Base-by-base conservation (phyloP, 2,113 vertebrate species). In the Chloropsis cyanopogon region DNA sequence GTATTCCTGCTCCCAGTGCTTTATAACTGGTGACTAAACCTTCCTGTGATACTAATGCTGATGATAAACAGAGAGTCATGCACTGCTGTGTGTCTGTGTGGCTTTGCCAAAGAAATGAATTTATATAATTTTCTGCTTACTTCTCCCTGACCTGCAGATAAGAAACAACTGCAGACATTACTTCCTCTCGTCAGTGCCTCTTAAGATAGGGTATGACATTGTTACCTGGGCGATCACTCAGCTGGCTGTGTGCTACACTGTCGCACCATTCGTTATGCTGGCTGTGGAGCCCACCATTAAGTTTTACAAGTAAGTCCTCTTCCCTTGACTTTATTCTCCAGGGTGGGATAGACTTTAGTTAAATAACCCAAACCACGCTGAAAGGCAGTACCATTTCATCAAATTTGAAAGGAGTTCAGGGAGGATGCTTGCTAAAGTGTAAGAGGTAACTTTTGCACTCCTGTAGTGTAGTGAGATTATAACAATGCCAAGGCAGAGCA, bases 301-400 rank as follows among this genome's bases (percentile, higher is more conserved):
- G 71, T 96, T 98, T 35, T 98, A 98, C 95, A 98, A 92, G 98
- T 98, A 97, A 97, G 98, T 97, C 35, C 59, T 37, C 11, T 7
- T 20, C 31, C 47, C 37, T 53, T 69, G 39, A 26, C 53, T 71
- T 59, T 85, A 13, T 26, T 77, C 14, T 47, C 7, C 53, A 81
- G 41, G 50, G 7, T 2, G 1, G 10, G n/a, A 24, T 1, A 25
- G n/a, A 8, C 28, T 65, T 81, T 56, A 18, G 6, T 86, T 81
- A 42, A 42, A 73, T 46, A 47, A 88, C 39, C 23, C 65, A 84
- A 31, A 66, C 18, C 15, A 41, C 4, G 1, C 54, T 70, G 54
- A 80, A 80, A 60, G 24, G 39, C 59, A 20, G 44, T 79, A 68
- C 24, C 44, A 47, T 80, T 73, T 52, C 12, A 26, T 76, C 26